phyloP scores from a whole-genome alignment of 2,888 invertebrate genomes.

The Urechis unicinctus region DNA sequence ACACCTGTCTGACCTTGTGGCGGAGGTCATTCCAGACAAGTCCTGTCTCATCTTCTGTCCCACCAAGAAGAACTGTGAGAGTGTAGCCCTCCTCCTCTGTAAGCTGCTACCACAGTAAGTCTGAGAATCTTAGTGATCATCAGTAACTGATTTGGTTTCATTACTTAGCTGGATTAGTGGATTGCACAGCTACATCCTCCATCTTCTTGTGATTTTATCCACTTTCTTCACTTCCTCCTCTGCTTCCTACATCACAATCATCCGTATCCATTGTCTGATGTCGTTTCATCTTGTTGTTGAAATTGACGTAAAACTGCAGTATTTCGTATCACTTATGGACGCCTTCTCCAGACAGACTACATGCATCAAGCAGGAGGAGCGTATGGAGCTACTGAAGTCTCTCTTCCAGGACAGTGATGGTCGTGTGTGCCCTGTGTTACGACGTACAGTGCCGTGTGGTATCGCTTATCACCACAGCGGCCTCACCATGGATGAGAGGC shows the following conservation, averaged over 20 bases:
- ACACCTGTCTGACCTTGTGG: slow-evolving; percentile 69
- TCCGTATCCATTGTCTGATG: not conserved
- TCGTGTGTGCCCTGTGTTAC: slow-evolving; percentile 62
- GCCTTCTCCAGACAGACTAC: no score
- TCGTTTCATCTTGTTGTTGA: not conserved
- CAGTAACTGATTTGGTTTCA: no score
- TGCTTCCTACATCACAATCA: not conserved
- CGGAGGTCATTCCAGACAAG: slow-evolving; percentile 70
- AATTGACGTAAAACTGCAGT: no score
- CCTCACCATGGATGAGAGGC: slow-evolving; percentile 78
- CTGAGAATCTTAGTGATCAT: no score
- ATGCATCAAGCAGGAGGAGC: not conserved
- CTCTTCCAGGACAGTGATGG: slow-evolving; percentile 62
- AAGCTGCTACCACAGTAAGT: slow-evolving; percentile 55
- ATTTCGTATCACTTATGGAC: no score
- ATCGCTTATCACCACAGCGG: slow-evolving; percentile 87
- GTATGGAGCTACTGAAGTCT: slow-evolving; percentile 57
- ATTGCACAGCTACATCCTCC: no score
- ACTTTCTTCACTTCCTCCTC: no score
- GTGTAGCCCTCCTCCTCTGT: slow-evolving; percentile 72
- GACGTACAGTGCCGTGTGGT: slow-evolving; percentile 68
- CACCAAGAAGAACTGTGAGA: slow-evolving; percentile 87
- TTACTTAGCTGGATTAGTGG: no score
- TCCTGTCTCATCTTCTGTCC: slow-evolving; percentile 88
- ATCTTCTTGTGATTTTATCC: no score